Conservation (phyloP, 2,888 invertebrate species). For the Agonopterix alstromeriana region DNA sequence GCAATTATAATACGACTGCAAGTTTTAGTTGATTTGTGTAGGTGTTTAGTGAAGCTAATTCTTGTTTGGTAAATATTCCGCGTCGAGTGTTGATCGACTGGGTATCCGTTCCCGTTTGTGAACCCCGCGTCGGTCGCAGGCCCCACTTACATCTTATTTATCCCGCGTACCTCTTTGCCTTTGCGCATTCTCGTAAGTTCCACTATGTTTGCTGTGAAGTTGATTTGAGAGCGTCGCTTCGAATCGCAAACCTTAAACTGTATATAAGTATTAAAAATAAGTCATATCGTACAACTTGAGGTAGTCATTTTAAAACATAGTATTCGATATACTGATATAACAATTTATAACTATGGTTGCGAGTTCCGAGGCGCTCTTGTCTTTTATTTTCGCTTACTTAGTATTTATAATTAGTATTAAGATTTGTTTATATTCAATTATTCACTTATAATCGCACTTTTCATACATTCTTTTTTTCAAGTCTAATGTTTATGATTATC, state of each 20-base stretch:
- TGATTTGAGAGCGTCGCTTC: conserved; percentile 2
- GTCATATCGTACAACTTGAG: conserved; percentile 46
- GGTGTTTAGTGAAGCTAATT: conserved; percentile 25
- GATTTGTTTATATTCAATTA: conserved; percentile 35
- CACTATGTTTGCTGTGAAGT: neutral
- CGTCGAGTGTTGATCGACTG: conserved; percentile 8
- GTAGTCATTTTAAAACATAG: conserved; percentile 35
- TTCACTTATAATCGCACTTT: conserved; percentile 26
- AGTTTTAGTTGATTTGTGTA: conserved; percentile 30
- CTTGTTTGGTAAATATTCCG: conserved; percentile 14
- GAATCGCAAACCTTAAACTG: conserved; percentile 5
- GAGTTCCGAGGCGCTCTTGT: neutral
- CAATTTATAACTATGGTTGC: conserved; percentile 5
- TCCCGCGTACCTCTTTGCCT: neutral
- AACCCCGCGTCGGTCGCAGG: neutral
- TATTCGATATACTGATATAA: conserved; percentile 11
- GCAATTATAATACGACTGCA: conserved; percentile 41
- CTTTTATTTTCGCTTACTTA: conserved; percentile 4
- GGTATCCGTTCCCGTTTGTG: neutral
- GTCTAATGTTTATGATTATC: conserved; percentile 3
- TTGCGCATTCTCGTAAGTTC: neutral
- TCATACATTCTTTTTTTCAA: conserved; percentile 12
- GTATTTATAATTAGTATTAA: conserved; percentile 20
- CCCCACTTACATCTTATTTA: neutral
- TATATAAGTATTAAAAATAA: conserved; percentile 38